phyloP scores from a whole-genome alignment of 2,113 vertebrate genomes.

The Parus major region DNA sequence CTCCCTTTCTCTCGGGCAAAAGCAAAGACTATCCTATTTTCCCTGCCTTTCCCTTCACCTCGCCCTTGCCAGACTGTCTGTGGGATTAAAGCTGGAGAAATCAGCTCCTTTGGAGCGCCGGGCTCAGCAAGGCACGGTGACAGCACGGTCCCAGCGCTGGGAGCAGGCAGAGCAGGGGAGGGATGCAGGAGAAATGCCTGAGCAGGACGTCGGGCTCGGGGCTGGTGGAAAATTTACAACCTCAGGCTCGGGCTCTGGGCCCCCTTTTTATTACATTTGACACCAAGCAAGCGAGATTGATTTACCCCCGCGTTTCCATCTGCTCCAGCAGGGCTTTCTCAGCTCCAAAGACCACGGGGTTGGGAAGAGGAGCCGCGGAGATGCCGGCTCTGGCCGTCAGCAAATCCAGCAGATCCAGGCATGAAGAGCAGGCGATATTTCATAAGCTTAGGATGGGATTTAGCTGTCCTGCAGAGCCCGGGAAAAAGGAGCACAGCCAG shows the following conservation, averaged over 20 bases:
- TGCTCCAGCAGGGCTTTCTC: neutral
- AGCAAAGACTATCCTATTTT: neutral
- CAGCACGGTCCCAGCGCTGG: fast-evolving
- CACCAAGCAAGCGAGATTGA: neutral
- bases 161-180: neutral
- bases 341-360: neutral
- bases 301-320: neutral
- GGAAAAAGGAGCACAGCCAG: neutral
- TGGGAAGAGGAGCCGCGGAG: neutral
- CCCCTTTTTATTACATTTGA: slow-evolving; percentile 23
- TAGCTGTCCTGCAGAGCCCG: neutral
- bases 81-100: neutral
- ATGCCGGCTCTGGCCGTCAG: neutral
- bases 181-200: neutral
- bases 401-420: neutral
- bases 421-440: neutral
- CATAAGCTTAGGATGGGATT: slow-evolving; percentile 32
- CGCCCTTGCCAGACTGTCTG: neutral
- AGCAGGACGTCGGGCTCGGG: neutral
- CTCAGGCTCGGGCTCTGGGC: neutral
- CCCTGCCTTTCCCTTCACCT: neutral
- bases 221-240: neutral
- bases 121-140: neutral
- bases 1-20: neutral
- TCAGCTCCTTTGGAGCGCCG: neutral